phyloP scores from a whole-genome alignment of 1,140 invertebrate genomes.

The Druon quercuslanigerum region DNA sequence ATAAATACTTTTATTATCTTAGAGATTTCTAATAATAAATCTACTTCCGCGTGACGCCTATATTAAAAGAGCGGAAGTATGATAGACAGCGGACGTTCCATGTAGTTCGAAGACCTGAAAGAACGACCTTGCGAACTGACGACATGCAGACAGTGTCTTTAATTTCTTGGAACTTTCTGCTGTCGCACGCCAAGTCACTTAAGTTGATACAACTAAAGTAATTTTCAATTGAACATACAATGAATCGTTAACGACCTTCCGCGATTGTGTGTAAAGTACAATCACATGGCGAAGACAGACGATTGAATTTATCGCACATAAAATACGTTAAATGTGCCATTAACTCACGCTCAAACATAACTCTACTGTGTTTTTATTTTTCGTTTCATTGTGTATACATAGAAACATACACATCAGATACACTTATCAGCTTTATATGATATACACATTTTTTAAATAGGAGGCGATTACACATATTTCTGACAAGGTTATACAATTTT shows the following conservation, averaged over 20 bases:
- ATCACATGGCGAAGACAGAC: no score
- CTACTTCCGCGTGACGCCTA: background rate
- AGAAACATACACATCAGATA: no score
- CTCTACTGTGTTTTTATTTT: no score
- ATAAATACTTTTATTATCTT: no score
- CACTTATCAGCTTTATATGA: no score
- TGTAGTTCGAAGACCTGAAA: conserved; percentile 12
- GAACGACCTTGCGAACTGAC: conserved; percentile 14
- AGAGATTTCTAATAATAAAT: background rate
- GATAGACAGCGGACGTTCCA: conserved; percentile 13
- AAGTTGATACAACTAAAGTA: conserved; percentile 12
- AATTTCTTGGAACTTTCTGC: background rate
- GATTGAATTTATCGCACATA: no score
- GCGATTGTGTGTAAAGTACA: background rate
- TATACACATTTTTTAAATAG: no score
- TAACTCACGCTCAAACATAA: no score
- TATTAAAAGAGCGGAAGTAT: conserved; percentile 7
- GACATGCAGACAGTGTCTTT: conserved; percentile 16
- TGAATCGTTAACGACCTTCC: background rate
- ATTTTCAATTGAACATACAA: conserved; percentile 15
- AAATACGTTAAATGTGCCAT: no score
- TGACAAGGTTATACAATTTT: no score
- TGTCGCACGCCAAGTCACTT: conserved; percentile 24
- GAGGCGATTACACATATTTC: no score
- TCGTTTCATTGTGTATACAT: no score